These are phyloP conservation scores for Drosophila teissieri DNA, from an alignment of 1,140 invertebrate species.

Conservation along the genomic window DNA sequence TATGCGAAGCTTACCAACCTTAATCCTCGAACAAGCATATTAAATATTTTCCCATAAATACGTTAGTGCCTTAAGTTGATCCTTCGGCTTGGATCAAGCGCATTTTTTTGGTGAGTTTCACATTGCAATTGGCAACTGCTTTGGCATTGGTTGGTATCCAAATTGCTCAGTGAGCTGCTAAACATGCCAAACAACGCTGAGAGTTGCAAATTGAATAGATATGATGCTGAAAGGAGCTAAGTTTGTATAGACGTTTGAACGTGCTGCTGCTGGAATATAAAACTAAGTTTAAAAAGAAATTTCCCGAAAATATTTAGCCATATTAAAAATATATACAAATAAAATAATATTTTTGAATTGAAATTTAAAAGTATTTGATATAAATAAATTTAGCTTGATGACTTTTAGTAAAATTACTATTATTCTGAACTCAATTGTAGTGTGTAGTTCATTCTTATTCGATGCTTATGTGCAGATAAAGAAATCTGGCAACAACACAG, in stretches of 20 bases:
- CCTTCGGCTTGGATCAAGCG: slow-evolving; percentile 28
- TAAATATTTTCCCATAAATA: slow-evolving; percentile 46
- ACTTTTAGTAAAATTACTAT: not conserved
- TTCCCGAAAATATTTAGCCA: no score
- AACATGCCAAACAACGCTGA: slow-evolving; percentile 74
- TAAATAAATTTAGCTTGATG: no score
- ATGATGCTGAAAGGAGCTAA: slow-evolving; percentile 23
- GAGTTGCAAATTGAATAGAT: slow-evolving; percentile 80
- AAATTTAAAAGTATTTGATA: no score
- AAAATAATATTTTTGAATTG: no score
- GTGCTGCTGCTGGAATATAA: not conserved
- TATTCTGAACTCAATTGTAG: slow-evolving; percentile 12
- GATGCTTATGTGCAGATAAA: slow-evolving; percentile 72
- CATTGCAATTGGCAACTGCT: slow-evolving; percentile 52
- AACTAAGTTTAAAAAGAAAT: no score
- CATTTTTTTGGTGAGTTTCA: slow-evolving; percentile 39
- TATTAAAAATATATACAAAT: no score
- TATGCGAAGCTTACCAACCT: slow-evolving; percentile 7
- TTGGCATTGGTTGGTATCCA: slow-evolving; percentile 27
- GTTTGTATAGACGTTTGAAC: slow-evolving; percentile 17
- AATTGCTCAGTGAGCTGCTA: slow-evolving; percentile 76
- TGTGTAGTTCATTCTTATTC: slow-evolving; percentile 54
- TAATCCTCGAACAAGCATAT: slow-evolving; percentile 28
- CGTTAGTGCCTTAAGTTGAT: slow-evolving; percentile 28
- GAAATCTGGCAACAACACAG: slow-evolving; percentile 76